phyloP scores from a whole-genome alignment of 2,113 vertebrate genomes.

The Cryptotis parvus region DNA sequence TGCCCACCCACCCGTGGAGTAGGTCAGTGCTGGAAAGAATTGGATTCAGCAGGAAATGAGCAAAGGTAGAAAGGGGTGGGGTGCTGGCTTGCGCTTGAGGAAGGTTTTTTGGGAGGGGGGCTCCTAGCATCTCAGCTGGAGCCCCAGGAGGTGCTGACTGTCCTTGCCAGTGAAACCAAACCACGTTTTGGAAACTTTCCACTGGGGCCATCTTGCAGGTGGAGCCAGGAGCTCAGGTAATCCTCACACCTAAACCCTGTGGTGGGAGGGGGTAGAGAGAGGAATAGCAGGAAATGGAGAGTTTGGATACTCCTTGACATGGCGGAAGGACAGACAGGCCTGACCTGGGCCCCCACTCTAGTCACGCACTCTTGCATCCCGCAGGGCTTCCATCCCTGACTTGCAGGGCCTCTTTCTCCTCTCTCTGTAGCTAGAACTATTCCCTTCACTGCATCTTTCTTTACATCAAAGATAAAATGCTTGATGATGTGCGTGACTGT shows the following conservation, averaged over 20 bases:
- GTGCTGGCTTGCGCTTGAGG: background rate
- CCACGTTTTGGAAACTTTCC: constrained; percentile 73
- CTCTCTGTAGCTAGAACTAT: too few relatives aligned
- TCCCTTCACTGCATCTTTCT: too few relatives aligned
- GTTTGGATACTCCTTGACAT: background rate
- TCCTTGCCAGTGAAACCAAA: constrained; percentile 72
- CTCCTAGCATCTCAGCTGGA: background rate
- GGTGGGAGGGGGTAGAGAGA: background rate
- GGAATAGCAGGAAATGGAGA: constrained; percentile 11
- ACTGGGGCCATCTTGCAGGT: constrained; percentile 48
- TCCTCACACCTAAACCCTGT: background rate
- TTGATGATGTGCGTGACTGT: background rate
- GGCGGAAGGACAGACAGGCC: too few relatives aligned
- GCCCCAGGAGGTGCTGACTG: background rate
- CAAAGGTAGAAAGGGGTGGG: background rate
- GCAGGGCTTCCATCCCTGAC: too few relatives aligned
- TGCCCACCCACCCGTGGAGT: constrained; percentile 24
- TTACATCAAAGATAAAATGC: background rate
- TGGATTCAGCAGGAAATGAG: background rate
- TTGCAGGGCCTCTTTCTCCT: too few relatives aligned
- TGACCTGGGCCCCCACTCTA: too few relatives aligned
- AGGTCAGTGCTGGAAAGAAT: background rate
- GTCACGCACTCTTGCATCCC: too few relatives aligned
- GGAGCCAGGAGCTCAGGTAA: constrained; percentile 63
- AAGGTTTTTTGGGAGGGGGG: background rate